Evolutionary conservation across 2,113 vertebrate species (phyloP), one percentile per base, ranked within the genome.

Genomic region (Dipodomys ordii): DNA sequence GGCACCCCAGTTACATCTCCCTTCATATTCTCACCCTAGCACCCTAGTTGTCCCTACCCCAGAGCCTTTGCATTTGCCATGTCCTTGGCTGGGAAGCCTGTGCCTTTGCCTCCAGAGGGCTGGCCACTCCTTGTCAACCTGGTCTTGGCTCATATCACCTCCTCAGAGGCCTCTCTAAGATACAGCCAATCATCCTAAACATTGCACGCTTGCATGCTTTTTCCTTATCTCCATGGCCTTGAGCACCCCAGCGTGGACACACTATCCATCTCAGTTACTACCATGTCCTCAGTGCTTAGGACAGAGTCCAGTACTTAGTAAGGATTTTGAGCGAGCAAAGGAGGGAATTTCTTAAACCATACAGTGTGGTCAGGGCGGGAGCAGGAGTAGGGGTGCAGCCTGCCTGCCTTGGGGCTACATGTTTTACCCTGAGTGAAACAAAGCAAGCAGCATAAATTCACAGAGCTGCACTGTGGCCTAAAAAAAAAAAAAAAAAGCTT

Each of bases 381-480:
- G 71, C 22, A 27, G 85, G 57, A 72, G 57, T 32, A 2, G 35
- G 65, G 60, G 89, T 30, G 49, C 73, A 73, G 18, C 49, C 15
- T 7, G 79, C 64, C 78, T 0, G 0, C 65, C 0, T 1, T 30
- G 67, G 88, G 53, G 64, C 71, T 28, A 57, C 1, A 2, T 35
- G 85, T 15, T 74, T 57, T 49, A 74, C 88, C 69, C 83, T 23
- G 82, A n/a, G 46, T 57, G 15, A 88, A 92, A 87, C 71, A 90
- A 93, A 88, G 92, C 88, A 69, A 67, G 32, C 15, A 6, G 69
- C 44, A 67, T 76, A 73, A 64, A 92, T 79, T 64, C 78, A 74
- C 76, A 64, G 57, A 2, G 20, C 35, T 44, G 10, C 79, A 71
- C 73, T 20, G 30, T 28, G 23, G 49, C 92, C 62, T 87, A 87